Conservation (phyloP, 2,113 vertebrate genomes). For the Planiliza haematocheilus region DNA sequence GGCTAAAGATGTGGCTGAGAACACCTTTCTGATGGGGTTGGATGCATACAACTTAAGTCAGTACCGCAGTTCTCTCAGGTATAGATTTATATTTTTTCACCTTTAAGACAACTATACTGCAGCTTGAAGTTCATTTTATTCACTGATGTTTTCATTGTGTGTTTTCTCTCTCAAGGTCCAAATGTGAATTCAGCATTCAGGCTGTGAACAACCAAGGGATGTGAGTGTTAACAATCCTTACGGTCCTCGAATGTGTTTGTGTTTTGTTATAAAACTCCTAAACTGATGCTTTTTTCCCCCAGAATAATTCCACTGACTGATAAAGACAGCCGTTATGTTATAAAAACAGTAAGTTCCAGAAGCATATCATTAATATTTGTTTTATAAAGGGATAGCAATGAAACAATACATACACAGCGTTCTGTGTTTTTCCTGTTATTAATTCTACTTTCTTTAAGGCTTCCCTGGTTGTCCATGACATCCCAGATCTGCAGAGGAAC, state of each 20-base stretch:
- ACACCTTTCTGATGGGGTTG: slow-evolving; percentile 83
- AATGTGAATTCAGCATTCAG: slow-evolving; percentile 90
- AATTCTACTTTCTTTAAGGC: slow-evolving; percentile 78
- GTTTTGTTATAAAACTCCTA: not conserved
- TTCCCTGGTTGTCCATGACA: slow-evolving; percentile 89
- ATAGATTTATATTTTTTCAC: slow-evolving; percentile 5
- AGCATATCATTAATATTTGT: not conserved
- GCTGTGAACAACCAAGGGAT: slow-evolving; percentile 93
- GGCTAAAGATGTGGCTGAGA: slow-evolving; percentile 91
- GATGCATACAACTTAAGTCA: slow-evolving; percentile 84
- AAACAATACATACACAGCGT: not conserved
- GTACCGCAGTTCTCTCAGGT: slow-evolving; percentile 88
- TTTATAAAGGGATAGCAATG: not conserved
- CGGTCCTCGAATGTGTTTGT: not conserved
- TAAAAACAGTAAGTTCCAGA: slow-evolving; percentile 90
- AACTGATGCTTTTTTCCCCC: slow-evolving; percentile 1
- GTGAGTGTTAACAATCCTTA: slow-evolving; percentile 75
- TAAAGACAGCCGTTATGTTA: slow-evolving; percentile 84
- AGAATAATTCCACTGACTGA: slow-evolving; percentile 88
- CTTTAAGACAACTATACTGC: not conserved
- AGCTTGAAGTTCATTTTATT: not conserved
- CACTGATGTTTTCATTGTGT: not conserved
- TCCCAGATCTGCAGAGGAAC: slow-evolving; percentile 87
- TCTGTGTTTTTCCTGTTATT: not conserved
- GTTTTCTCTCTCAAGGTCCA: slow-evolving; percentile 83